phyloP scores from a whole-genome alignment of 2,888 invertebrate genomes.

The Eupithecia insigniata region DNA sequence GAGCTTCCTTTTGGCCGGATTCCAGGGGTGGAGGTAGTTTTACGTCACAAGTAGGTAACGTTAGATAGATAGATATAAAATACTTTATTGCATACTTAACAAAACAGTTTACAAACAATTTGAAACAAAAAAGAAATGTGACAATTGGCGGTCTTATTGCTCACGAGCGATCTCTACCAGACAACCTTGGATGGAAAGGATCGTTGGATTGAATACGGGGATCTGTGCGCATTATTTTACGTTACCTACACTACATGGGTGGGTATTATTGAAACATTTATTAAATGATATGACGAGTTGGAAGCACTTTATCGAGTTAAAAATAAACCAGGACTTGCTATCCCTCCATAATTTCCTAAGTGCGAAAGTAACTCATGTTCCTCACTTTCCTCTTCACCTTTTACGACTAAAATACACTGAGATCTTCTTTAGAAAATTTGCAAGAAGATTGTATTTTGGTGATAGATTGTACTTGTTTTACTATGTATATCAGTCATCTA shows the following conservation, averaged over 20 bases:
- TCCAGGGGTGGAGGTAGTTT: slow-evolving; percentile 47
- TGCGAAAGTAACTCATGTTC: neutral
- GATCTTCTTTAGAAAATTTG: neutral
- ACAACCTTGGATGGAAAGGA: no score
- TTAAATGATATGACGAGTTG: neutral
- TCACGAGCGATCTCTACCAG: no score
- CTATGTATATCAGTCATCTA: no score
- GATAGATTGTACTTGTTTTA: no score
- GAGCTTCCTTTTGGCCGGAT: slow-evolving; percentile 52
- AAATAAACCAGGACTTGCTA: neutral
- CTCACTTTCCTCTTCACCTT: neutral
- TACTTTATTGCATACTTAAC: no score
- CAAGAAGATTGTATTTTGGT: neutral
- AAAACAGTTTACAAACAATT: no score
- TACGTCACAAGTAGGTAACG: slow-evolving; percentile 33
- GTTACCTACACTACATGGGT: neutral
- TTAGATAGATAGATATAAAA: no score
- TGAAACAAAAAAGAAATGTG: no score
- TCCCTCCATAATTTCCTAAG: neutral
- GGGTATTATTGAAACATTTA: neutral
- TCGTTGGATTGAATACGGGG: no score
- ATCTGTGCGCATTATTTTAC: no score
- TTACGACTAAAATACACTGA: no score
- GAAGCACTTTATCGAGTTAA: neutral
- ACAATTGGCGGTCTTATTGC: no score